Base-by-base conservation (phyloP, 2,888 invertebrate species). In the Podotricha telesiphe region DNA sequence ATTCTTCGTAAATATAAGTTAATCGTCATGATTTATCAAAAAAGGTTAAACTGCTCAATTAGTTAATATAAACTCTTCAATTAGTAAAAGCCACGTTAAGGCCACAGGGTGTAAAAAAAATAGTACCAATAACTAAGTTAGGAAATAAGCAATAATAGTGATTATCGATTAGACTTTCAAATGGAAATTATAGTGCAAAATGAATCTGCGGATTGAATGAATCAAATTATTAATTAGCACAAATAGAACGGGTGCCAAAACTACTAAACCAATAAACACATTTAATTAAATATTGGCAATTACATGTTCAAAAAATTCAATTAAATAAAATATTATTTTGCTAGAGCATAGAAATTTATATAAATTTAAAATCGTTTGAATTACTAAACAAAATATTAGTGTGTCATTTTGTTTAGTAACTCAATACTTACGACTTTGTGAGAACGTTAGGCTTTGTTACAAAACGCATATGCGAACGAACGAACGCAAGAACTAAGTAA, bases 211-310 rank as follows among this genome's bases (percentile, higher is more conserved):
- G 22, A 28, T 28, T 28, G 28, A n/a, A 28, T 22, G 22, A 51
- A 51, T 28, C n/a, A 51, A 51, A 55, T 37, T 37, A 55, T 55
- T 34, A 55, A 55, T 55, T 55, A 37, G 37, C 37, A 55, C 55
- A 55, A 53, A 55, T 55, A 37, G 55, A 37, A 55, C 55, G 11
- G 17, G 17, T 19, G 55, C 55, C 17, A 37, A 55, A 55, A 37
- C 37, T 53, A 22, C 28, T 55, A 17, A 37, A 17, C 17, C 34
- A 37, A 37, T 37, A 37, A 53, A 19, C 55, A 37, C 13, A 37
- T 55, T 37, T 55, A 55, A 55, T 55, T 55, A 55, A 55, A 59
- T 45, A 59, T 45, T 11, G 2, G 20, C 20, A 42, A 45, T 45
- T 22, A 20, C 7, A 20, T 53, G 17, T 34, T 34, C 34, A 17